A percentile compares a stretch with the other conserved stretches of the same genome.
Conservation (phyloP, 1,140 invertebrate genomes). For the Ceratina japonica region DNA sequence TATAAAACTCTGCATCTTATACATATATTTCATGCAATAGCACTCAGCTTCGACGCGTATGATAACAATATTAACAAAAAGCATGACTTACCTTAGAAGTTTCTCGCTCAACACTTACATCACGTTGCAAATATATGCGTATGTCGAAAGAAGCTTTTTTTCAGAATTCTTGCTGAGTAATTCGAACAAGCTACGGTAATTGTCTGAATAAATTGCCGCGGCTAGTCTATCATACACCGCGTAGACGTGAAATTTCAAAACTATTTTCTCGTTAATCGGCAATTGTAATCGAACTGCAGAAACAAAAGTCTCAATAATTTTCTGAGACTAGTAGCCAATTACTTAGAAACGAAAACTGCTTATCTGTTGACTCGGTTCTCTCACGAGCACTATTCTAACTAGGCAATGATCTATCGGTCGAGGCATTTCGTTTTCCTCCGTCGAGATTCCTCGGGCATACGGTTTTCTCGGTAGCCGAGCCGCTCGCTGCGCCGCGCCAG, state of each 20-base stretch:
- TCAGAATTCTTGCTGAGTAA: neutral
- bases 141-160: neutral
- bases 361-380: neutral
- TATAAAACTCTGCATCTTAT: slow-evolving; percentile 29
- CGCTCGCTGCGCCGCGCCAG: neutral
- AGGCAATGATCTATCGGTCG: slow-evolving; percentile 38
- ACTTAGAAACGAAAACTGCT: slow-evolving; percentile 4
- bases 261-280: no score
- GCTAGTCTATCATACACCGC: neutral
- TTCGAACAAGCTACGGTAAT: slow-evolving; percentile 4
- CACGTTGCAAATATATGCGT: neutral
- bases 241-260: neutral
- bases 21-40: slow-evolving; percentile 42
- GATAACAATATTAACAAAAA: slow-evolving; percentile 33
- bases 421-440: slow-evolving; percentile 28
- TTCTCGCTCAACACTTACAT: neutral
- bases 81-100: neutral
- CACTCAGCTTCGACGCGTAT: slow-evolving; percentile 17
- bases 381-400: slow-evolving; percentile 10
- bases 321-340: neutral
- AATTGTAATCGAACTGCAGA: no score
- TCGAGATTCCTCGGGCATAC: slow-evolving; percentile 33
- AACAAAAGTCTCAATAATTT: no score
- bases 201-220: neutral
- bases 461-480: slow-evolving; percentile 36